Base-by-base conservation (phyloP, 1,140 invertebrate species). In the Meteorus sp. region DNA sequence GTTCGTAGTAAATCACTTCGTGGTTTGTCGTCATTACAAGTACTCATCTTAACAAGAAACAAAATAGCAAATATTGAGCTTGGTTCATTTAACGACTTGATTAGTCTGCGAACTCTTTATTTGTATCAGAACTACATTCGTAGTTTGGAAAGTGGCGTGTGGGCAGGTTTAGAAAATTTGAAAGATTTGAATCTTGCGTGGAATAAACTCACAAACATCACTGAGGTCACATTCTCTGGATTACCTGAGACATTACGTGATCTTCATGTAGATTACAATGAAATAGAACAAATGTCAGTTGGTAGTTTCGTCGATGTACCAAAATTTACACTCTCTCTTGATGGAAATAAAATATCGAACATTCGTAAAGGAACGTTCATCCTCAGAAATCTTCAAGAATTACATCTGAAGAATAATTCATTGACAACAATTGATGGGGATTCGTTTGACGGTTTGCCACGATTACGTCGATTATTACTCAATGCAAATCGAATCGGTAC, bases 361-460 rank as follows among this genome's bases (percentile, higher is more conserved):
- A 67, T 70, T 25, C 43, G 25, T 0, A 35, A 23, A 2, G 66
- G 62, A 1, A 54, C 65, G 0, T 70, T 72, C 20, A 27, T 70
- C 17, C 27, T 71, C 23, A 59, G 67, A 0, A 56, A 51, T 3
- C 59, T 72, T 1, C 41, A 50, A 3, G 59, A 67, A 41, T 19
- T 69, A 5, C 47, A 67, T 31, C 25, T 72, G 19, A 60, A 56
- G 5, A 64, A 71, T 13, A 72, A 72, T 11, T 53, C 44, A 0
- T 44, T 72, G 56, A 62, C 50, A 6, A 63, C 50, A 1, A 56
- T 71, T 5, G 65, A 72, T 3, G 64, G 64, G 2, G 64, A 70
- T 15, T 56, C 61, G 20, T 72, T 65, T 13, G 61, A 68, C 20
- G 62, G 62, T 2, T 9, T 72, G 15, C 51, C 43, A 0, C 52